Percentiles rank a stretch among this genome's conserved stretches.
Evolutionary conservation across 1,140 invertebrate genomes (phyloP).

Genomic region (Panagrolaimus sp.): DNA sequence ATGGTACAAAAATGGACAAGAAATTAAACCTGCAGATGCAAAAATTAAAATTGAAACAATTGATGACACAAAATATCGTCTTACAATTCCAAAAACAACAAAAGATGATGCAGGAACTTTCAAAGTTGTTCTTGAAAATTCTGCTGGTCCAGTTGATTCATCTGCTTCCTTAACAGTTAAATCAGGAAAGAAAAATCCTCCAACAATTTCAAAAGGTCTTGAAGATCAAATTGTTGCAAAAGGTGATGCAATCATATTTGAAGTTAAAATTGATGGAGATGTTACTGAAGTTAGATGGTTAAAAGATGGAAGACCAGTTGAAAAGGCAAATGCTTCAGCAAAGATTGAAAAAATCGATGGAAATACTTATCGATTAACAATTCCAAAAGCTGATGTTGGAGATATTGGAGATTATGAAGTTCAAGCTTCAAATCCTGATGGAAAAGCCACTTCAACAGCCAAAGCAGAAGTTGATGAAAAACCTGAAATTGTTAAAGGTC

Average conservation of each 20-base stretch:
- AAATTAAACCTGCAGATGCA: slow-evolving; percentile 45
- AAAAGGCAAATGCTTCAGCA: slow-evolving; percentile 33
- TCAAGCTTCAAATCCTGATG: slow-evolving; percentile 39
- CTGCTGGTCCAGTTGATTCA: slow-evolving; percentile 49
- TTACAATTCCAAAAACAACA: slow-evolving; percentile 60
- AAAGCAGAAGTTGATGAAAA: slow-evolving; percentile 56
- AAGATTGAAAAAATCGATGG: slow-evolving; percentile 48
- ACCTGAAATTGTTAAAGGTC: slow-evolving; percentile 54
- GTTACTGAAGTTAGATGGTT: slow-evolving; percentile 62
- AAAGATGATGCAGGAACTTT: slow-evolving; percentile 60
- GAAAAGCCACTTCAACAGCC: slow-evolving; percentile 48
- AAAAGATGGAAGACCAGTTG: slow-evolving; percentile 58
- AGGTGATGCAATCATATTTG: slow-evolving; percentile 50
- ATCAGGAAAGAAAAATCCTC: slow-evolving; percentile 25
- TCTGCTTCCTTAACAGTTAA: slow-evolving; percentile 50
- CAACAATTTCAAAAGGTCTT: slow-evolving; percentile 56
- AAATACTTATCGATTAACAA: slow-evolving; percentile 46
- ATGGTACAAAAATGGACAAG: slow-evolving; percentile 58
- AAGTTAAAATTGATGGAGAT: slow-evolving; percentile 58
- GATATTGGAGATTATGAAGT: slow-evolving; percentile 44
- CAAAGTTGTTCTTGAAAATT: slow-evolving; percentile 57
- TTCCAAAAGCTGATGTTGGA: slow-evolving; percentile 48
- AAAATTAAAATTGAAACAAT: not conserved
- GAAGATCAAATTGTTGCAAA: slow-evolving; percentile 58
- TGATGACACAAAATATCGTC: slow-evolving; percentile 52